Evolutionary conservation across 2,113 vertebrate species (phyloP).

Genomic region (Sinocyclocheilus grahami): DNA sequence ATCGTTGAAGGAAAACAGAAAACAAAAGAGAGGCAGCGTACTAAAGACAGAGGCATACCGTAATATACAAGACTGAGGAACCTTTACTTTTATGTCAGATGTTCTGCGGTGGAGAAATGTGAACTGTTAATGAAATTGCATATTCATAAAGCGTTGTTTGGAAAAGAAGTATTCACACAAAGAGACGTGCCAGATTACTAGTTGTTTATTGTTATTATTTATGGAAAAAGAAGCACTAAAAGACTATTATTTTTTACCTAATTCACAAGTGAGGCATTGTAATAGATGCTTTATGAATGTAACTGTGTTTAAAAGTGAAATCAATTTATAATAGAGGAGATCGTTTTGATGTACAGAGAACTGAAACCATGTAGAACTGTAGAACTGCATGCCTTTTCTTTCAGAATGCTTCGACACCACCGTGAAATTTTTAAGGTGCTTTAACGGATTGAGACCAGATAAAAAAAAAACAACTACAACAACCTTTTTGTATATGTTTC

Average conservation of each 20-base stretch:
- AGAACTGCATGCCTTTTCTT: constrained; percentile 75
- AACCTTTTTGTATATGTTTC: constrained; percentile 76
- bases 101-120: constrained; percentile 59
- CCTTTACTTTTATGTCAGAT: constrained; percentile 74
- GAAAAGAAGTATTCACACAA: constrained; percentile 53
- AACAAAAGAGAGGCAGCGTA: constrained; percentile 59
- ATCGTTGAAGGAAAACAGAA: constrained; percentile 60
- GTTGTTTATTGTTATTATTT: constrained; percentile 33
- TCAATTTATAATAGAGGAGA: constrained; percentile 71
- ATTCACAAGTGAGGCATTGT: constrained; percentile 69
- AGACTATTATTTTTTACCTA: constrained; percentile 58
- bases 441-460: constrained; percentile 37
- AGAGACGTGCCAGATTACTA: constrained; percentile 27
- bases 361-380: constrained; percentile 71
- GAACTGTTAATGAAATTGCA: constrained; percentile 67
- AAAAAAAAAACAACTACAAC: constrained; percentile 44
- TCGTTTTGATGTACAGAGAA: constrained; percentile 77
- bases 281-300: constrained; percentile 79
- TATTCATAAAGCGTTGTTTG: constrained; percentile 77
- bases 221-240: constrained; percentile 9
- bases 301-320: constrained; percentile 70
- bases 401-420: constrained; percentile 71
- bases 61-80: constrained; percentile 68
- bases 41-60: constrained; percentile 45
- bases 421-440: constrained; percentile 65